These are phyloP conservation scores for Tolmerus cingulatus DNA, from an alignment of 2,888 invertebrate species.

Conservation along the genomic window DNA sequence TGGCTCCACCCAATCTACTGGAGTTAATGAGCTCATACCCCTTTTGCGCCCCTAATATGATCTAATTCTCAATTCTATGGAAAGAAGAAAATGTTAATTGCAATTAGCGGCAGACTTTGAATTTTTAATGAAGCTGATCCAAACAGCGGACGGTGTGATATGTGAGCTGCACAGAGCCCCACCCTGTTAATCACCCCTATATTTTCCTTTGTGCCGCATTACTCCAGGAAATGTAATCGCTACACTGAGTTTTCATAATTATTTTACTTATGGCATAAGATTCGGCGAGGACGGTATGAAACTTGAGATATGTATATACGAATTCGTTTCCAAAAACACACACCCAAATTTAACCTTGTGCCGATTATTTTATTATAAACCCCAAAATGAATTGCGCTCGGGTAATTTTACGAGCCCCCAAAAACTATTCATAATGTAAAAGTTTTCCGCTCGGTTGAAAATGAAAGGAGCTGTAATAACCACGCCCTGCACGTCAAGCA, in stretches of 20 bases:
- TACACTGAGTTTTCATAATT: neutral
- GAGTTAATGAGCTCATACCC: slow-evolving; percentile 9
- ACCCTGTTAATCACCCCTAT: neutral
- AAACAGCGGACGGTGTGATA: neutral
- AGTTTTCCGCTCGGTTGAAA: neutral
- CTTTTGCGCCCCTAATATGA: neutral
- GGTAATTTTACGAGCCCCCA: neutral
- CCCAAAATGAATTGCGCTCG: neutral
- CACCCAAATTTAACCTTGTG: neutral
- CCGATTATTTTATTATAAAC: neutral
- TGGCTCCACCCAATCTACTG: neutral
- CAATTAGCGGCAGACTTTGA: slow-evolving; percentile 25
- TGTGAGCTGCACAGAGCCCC: neutral
- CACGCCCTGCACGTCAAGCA: neutral
- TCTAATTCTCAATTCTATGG: slow-evolving; percentile 17
- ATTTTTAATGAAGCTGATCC: slow-evolving; percentile 14
- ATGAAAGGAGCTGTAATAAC: neutral
- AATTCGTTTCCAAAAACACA: neutral
- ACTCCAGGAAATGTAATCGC: neutral
- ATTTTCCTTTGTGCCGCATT: neutral
- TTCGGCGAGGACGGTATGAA: neutral
- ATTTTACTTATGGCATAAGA: neutral
- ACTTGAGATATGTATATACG: neutral
- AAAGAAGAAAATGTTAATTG: slow-evolving; percentile 24
- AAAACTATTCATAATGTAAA: neutral